Conservation (phyloP, 2,888 invertebrate species). For the Drosophila hawaiiensis region DNA sequence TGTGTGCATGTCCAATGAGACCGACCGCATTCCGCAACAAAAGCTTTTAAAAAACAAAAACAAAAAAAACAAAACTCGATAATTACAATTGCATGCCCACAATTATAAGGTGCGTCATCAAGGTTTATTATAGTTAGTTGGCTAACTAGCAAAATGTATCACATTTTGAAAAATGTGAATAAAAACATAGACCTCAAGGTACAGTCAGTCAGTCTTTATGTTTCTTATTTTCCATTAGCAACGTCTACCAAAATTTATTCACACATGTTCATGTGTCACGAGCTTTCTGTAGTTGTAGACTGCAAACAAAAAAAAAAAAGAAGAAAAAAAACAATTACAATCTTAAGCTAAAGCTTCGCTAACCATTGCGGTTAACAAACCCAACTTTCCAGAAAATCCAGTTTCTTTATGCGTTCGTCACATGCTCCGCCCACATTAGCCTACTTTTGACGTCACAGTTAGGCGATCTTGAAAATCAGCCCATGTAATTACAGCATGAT, state of each 20-base stretch:
- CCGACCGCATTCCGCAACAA: conserved; percentile 29
- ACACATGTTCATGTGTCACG: conserved; percentile 63
- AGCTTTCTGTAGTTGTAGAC: conserved; percentile 13
- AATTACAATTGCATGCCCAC: conserved; percentile 34
- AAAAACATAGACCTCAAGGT: conserved; percentile 36
- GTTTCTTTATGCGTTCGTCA: conserved; percentile 7
- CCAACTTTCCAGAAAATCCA: conserved; percentile 45
- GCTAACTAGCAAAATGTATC: conserved; percentile 6
- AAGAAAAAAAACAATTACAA: background rate
- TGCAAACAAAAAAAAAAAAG: background rate
- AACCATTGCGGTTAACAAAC: conserved; percentile 23
- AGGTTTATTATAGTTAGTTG: conserved; percentile 48
- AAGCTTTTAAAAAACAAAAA: background rate
- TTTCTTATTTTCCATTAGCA: conserved; percentile 16
- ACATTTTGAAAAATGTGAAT: conserved; percentile 7
- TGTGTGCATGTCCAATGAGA: conserved; percentile 5
- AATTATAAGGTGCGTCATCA: conserved; percentile 60
- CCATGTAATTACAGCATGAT: conserved; percentile 41
- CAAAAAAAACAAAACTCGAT: background rate
- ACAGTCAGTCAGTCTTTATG: conserved; percentile 29
- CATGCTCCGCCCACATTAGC: conserved; percentile 5
- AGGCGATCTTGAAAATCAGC: conserved; percentile 18
- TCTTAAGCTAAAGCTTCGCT: conserved; percentile 15
- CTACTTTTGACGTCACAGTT: conserved; percentile 64
- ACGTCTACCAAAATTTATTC: conserved; percentile 42